Evolutionary conservation across 1,140 invertebrate species (phyloP), one percentile per base, ranked within the genome.

Genomic region (Popillia japonica): DNA sequence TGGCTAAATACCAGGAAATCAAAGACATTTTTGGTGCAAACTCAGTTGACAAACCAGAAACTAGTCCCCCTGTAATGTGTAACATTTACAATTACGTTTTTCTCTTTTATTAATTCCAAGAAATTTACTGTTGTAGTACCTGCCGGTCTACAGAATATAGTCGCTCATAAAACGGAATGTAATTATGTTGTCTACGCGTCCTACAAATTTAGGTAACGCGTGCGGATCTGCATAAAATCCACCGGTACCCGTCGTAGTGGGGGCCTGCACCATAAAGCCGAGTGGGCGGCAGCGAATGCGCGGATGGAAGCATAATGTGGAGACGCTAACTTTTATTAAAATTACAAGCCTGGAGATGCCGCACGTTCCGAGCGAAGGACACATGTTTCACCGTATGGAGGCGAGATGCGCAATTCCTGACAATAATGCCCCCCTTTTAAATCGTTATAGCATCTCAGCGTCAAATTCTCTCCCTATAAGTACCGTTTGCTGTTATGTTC

Each of bases 141-240:
- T 17, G 11, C 14, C 6, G 14, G 48, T n/a, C 48, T n/a, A n/a
- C 2, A n/a, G 48, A 55, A 7, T n/a, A 7, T 55, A 14, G 11
- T 3, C 14, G 48, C 11, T 55, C 48, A 17, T 55, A 55, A 55
- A 55, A 55, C 48, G 48, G 14, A 55, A 55, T 55, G 48, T 55
- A 55, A 55, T 55, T 55, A 55, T 55, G 14, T 17, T 17, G 48
- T 55, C 48, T 55, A 55, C 48, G 48, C 48, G 48, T 17, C 44
- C 48, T 55, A 55, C 48, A 55, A 55, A 55, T 55, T 55, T 17
- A 17, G 48, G 48, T 55, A 55, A 55, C 48, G 48, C 48, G 48
- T 55, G 48, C 48, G 48, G 17, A 55, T 55, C 48, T 55, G 17
- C 48, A 55, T 55, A 55, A 55, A 55, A 55, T 17, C 14, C 17